Evolutionary conservation across 2,888 invertebrate species (phyloP).

Genomic region (Lasioglossum morio): DNA sequence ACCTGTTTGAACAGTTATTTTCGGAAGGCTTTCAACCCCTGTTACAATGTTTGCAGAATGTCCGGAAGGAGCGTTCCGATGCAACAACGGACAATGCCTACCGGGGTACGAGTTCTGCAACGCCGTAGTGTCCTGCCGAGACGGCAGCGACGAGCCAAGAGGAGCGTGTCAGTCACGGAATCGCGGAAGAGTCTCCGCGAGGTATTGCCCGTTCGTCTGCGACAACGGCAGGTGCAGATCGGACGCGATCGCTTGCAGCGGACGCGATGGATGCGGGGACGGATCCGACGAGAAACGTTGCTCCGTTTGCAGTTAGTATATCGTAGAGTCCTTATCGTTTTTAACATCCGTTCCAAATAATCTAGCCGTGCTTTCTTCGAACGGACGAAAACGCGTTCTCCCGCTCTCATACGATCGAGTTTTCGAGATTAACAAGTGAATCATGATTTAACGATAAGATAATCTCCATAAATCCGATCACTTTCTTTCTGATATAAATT

Average conservation of each 20-base stretch:
- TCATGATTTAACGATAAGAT: no score
- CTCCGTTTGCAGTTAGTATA: conserved; percentile 93
- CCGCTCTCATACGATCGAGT: no score
- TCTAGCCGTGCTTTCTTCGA: not conserved
- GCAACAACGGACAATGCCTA: conserved; percentile 93
- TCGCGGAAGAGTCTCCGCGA: conserved; percentile 82
- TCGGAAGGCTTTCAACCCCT: not conserved
- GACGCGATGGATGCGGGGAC: conserved; percentile 96
- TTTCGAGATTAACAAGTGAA: no score
- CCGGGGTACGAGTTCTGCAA: conserved; percentile 97
- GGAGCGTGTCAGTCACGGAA: conserved; percentile 85
- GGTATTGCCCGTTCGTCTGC: conserved; percentile 93
- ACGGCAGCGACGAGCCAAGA: conserved; percentile 95
- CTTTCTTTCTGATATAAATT: no score
- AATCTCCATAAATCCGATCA: no score
- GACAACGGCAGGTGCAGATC: conserved; percentile 95
- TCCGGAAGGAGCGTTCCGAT: conserved; percentile 93
- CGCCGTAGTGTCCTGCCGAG: conserved; percentile 93
- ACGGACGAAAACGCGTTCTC: no score
- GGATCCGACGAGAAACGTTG: conserved; percentile 94
- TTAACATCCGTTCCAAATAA: not conserved
- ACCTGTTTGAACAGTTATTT: no score
- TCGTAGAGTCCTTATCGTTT: not conserved
- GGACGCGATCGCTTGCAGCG: conserved; percentile 95
- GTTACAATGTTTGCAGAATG: conserved; percentile 85